Evolutionary conservation across 1,140 invertebrate genomes (phyloP).

Genomic region (Drosophila ironensis): DNA sequence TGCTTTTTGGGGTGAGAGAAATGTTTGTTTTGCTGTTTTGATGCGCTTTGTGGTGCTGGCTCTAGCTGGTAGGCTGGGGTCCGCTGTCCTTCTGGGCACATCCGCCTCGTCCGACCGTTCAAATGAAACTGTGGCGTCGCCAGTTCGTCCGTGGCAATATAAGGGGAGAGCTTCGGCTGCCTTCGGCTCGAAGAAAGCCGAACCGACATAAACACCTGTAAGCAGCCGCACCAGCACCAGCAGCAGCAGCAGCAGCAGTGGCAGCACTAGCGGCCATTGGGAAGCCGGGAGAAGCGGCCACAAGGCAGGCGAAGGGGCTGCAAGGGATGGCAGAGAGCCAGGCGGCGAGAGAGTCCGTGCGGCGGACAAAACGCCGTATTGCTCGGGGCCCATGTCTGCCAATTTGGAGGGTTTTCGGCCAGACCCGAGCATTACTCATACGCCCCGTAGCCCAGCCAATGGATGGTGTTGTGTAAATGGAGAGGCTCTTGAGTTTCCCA

Average conservation of each 20-base stretch:
- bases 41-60: neutral
- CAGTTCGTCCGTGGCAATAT: conserved; percentile 55
- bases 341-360: neutral
- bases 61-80: conserved; percentile 1
- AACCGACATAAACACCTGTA: conserved; percentile 67
- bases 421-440: no score
- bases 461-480: no score
- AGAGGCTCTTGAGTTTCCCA: no score
- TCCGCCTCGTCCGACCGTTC: conserved; percentile 58
- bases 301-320: no score
- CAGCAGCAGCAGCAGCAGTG: no score
- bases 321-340: neutral
- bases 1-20: neutral
- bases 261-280: no score
- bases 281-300: no score
- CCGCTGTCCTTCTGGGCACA: conserved; percentile 25
- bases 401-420: no score
- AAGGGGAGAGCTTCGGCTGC: conserved; percentile 27
- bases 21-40: conserved; percentile 28
- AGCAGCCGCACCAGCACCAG: no score
- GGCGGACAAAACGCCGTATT: conserved; percentile 22
- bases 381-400: no score
- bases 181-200: neutral
- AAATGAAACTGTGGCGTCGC: conserved; percentile 65
- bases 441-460: no score